phyloP scores from a whole-genome alignment of 2,113 vertebrate genomes.

The Myrmophylax atrothorax region DNA sequence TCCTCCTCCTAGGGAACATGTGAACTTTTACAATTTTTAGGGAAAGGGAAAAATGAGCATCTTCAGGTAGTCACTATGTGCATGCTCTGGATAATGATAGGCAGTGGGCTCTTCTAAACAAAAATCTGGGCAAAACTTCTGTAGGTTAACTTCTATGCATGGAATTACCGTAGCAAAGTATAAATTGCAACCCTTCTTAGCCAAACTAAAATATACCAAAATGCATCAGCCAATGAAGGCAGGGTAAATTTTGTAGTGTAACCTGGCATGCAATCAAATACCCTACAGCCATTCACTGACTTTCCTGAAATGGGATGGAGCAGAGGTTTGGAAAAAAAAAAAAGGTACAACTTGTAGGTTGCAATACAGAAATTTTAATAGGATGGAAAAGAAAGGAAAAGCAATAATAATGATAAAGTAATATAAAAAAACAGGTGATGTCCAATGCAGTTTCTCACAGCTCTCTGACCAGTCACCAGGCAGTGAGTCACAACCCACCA shows the following conservation, averaged over 20 bases:
- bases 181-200: neutral
- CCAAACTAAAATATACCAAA: neutral
- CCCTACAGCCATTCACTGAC: neutral
- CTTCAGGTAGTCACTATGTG: neutral
- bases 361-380: neutral
- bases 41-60: neutral
- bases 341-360: accelerated
- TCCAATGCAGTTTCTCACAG: neutral
- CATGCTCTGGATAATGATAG: neutral
- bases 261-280: neutral
- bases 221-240: neutral
- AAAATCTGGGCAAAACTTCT: neutral
- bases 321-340: neutral
- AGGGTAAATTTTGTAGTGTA: neutral
- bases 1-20: accelerated
- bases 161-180: neutral
- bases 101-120: neutral
- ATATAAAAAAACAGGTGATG: neutral
- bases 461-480: neutral
- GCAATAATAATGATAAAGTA: neutral
- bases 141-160: neutral
- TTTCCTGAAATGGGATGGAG: accelerated
- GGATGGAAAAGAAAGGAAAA: neutral
- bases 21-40: neutral
- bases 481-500: neutral